Percentiles rank a stretch among this genome's conserved stretches.
These are phyloP conservation scores for Mactra quadrangularis DNA, from an alignment of 1,140 invertebrate species.

Conservation along the genomic window DNA sequence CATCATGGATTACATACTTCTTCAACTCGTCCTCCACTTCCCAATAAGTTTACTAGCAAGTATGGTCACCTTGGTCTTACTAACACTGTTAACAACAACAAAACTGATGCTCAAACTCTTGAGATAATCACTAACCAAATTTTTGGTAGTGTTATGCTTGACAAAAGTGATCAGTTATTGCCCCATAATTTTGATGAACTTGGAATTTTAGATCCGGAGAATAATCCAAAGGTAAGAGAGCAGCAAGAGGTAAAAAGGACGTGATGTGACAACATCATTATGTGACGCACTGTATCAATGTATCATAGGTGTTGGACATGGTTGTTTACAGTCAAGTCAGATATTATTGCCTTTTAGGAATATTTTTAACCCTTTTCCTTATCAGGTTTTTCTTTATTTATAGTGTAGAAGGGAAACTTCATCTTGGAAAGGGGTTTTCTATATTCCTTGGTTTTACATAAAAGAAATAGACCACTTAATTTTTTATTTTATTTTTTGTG, in stretches of 20 bases:
- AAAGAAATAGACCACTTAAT: too few relatives aligned
- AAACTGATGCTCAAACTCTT: slow-evolving; percentile 78
- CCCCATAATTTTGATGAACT: slow-evolving; percentile 83
- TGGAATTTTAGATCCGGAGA: slow-evolving; percentile 81
- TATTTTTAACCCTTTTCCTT: too few relatives aligned
- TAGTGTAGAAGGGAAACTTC: too few relatives aligned
- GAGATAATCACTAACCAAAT: slow-evolving; percentile 94
- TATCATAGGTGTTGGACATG: too few relatives aligned
- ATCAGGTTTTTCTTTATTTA: too few relatives aligned
- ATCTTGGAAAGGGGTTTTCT: too few relatives aligned
- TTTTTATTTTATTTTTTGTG: too few relatives aligned
- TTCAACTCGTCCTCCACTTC: slow-evolving; percentile 62
- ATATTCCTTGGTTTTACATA: too few relatives aligned
- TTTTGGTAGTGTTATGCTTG: slow-evolving; percentile 92
- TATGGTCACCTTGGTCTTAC: slow-evolving; percentile 42
- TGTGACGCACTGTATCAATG: too few relatives aligned
- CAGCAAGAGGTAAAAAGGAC: neutral
- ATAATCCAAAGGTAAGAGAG: slow-evolving; percentile 75
- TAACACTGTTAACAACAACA: slow-evolving; percentile 45
- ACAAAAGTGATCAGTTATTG: slow-evolving; percentile 84
- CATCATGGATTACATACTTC: slow-evolving; percentile 45
- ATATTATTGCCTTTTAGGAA: too few relatives aligned
- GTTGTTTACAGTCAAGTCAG: too few relatives aligned
- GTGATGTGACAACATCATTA: too few relatives aligned
- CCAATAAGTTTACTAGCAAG: slow-evolving; percentile 63